A percentile compares a stretch with the other conserved stretches of the same genome.
Conservation (phyloP, 2,113 vertebrate species). For the Suricata suricatta region DNA sequence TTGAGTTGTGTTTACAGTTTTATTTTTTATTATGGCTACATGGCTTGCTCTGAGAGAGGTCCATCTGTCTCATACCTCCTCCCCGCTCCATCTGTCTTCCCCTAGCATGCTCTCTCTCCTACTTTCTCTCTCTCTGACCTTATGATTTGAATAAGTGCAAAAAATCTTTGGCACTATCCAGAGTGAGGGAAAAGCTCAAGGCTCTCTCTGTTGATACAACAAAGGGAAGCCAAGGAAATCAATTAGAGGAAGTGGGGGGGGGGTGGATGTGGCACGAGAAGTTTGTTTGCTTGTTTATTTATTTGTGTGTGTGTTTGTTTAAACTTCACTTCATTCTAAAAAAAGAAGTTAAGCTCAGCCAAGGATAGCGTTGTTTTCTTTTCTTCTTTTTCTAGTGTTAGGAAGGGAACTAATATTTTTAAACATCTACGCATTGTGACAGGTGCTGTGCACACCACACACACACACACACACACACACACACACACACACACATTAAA, state of each 20-base stretch:
- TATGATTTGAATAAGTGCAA: constrained; percentile 74
- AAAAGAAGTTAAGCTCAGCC: constrained; percentile 41
- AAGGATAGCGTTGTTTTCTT: not conserved
- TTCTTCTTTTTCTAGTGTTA: constrained; percentile 5
- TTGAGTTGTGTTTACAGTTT: constrained; percentile 60
- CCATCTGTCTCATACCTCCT: constrained; percentile 70
- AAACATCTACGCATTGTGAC: constrained; percentile 20
- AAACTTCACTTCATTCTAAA: constrained; percentile 55
- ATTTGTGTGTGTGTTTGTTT: constrained; percentile 28
- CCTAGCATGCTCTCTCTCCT: constrained; percentile 48
- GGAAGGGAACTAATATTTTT: constrained; percentile 44
- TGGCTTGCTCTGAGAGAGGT: constrained; percentile 61
- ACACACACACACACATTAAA: not conserved
- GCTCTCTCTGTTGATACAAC: constrained; percentile 69
- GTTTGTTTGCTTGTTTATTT: constrained; percentile 56
- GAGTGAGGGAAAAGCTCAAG: constrained; percentile 61
- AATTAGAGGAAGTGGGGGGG: constrained; percentile 54
- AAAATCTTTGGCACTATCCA: constrained; percentile 75
- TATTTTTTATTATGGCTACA: constrained; percentile 72
- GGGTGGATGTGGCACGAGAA: constrained; percentile 30
- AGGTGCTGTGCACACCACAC: not conserved
- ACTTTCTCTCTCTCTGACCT: constrained; percentile 74
- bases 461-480: not conserved
- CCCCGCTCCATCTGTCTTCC: constrained; percentile 73
- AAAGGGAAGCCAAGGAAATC: constrained; percentile 71